These are phyloP conservation scores for Hofmannophila pseudospretella DNA, from an alignment of 2,888 invertebrate genomes.

Conservation along the genomic window DNA sequence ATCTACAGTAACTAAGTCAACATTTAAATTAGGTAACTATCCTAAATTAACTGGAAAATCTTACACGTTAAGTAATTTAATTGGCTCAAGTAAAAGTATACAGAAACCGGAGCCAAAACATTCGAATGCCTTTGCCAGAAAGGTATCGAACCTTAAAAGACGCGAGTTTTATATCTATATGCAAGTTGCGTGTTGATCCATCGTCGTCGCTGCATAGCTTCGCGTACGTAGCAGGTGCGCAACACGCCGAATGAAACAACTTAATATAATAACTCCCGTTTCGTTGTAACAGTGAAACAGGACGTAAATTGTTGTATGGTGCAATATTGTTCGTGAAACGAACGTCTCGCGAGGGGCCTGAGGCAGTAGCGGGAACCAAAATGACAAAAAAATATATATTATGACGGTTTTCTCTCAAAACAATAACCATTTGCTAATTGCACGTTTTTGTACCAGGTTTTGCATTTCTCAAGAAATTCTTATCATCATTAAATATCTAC, in stretches of 20 bases:
- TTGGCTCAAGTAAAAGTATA: constrained; percentile 1
- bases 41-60: too few species aligned
- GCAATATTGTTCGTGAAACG: not conserved
- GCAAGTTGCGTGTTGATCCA: constrained; percentile 29
- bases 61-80: too few species aligned
- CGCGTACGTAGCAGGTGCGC: constrained; percentile 51
- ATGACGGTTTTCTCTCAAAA: too few species aligned
- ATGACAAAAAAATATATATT: too few species aligned
- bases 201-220: constrained; percentile 36
- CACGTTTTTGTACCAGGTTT: too few species aligned
- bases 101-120: constrained; percentile 2
- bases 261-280: constrained; percentile 1
- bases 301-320: not conserved
- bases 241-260: constrained; percentile 10
- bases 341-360: too few species aligned
- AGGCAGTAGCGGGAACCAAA: too few species aligned
- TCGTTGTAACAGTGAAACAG: constrained; percentile 2
- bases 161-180: constrained; percentile 31
- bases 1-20: too few species aligned
- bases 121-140: constrained; percentile 11
- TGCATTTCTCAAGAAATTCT: too few species aligned
- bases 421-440: too few species aligned
- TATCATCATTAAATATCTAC: too few species aligned
- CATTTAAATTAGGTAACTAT: too few species aligned
- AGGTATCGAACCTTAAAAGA: constrained; percentile 22